These are phyloP conservation scores for Harpagoxenus sublaevis DNA, from an alignment of 2,888 invertebrate species.

Conservation along the genomic window DNA sequence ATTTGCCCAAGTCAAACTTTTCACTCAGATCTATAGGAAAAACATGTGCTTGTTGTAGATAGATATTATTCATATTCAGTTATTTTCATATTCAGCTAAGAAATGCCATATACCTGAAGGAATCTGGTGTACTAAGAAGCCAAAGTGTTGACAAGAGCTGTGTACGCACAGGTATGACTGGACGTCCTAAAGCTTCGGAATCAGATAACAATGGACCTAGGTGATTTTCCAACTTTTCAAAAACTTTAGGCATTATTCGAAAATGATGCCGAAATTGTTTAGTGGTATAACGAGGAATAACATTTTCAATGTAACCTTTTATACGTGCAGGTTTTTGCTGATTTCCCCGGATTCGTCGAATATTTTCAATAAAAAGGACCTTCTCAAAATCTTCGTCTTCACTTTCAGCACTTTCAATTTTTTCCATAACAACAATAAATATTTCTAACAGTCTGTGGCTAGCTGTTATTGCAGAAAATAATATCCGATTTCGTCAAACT, in stretches of 20 bases:
- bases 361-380: background rate
- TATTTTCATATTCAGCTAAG: background rate
- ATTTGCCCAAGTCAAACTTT: conserved; percentile 3
- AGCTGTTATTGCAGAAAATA: background rate
- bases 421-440: background rate
- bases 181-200: background rate
- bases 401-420: background rate
- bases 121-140: background rate
- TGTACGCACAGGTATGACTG: background rate
- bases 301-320: background rate
- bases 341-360: background rate
- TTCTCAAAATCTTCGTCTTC: background rate
- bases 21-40: background rate
- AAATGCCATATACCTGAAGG: background rate
- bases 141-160: background rate
- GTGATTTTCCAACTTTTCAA: background rate
- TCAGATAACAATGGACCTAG: background rate
- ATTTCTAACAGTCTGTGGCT: background rate
- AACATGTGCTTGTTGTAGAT: no score
- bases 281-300: background rate
- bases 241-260: background rate
- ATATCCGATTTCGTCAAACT: background rate
- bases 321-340: background rate
- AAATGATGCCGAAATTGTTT: background rate
- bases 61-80: no score